Conservation (phyloP, 2,797 vertebrate species). For the Cirrhinus molitorella region DNA sequence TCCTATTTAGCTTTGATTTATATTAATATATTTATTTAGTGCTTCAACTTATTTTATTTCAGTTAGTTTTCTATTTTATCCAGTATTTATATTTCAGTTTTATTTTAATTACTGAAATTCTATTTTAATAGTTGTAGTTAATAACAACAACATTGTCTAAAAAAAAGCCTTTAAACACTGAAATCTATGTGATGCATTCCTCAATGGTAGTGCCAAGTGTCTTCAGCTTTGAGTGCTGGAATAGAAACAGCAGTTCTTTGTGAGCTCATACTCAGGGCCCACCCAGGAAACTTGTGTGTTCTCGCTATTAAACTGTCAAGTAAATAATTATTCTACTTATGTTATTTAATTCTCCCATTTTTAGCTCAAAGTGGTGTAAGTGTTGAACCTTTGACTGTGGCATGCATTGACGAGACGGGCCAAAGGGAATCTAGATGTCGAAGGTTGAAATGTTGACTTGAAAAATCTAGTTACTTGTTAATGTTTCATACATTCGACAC, state of each 20-base stretch:
- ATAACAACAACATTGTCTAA: background rate
- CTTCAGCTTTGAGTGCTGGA: constrained; percentile 74
- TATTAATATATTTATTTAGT: too few species aligned
- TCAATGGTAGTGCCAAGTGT: constrained; percentile 80
- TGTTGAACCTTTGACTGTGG: constrained; percentile 35
- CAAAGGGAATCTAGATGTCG: constrained; percentile 8
- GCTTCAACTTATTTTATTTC: background rate
- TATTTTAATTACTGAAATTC: background rate
- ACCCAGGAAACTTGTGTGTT: constrained; percentile 55
- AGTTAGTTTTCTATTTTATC: background rate
- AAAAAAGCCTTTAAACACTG: background rate
- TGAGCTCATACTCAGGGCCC: constrained; percentile 83
- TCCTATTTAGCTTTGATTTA: too few species aligned
- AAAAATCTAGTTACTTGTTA: constrained; percentile 8
- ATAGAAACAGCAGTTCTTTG: constrained; percentile 85
- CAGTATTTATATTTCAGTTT: background rate
- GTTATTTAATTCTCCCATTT: constrained; percentile 53
- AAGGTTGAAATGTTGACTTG: constrained; percentile 4
- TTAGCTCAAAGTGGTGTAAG: constrained; percentile 45
- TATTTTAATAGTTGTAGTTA: background rate
- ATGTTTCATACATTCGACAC: constrained; percentile 4
- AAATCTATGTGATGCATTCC: background rate
- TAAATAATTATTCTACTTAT: constrained; percentile 58
- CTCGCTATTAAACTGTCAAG: constrained; percentile 58
- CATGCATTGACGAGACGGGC: constrained; percentile 20